Conservation (phyloP, 1,140 invertebrate species). For the Caenorhabditis remanei region DNA sequence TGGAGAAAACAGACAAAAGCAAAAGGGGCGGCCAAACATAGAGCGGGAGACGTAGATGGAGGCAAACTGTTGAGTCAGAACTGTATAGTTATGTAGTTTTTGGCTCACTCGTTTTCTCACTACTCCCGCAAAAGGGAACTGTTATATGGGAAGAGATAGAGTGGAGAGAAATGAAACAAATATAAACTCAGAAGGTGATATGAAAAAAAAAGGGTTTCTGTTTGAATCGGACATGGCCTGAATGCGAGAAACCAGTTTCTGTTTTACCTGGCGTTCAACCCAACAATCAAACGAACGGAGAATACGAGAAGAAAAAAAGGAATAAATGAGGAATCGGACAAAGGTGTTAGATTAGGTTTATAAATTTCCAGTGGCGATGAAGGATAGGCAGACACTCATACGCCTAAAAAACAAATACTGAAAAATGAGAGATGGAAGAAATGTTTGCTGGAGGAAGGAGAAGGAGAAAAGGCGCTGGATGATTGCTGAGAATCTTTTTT, state of each 20-base stretch:
- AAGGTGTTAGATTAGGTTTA: constrained; percentile 34
- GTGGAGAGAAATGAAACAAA: not conserved
- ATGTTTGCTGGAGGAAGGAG: not conserved
- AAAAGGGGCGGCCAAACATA: constrained; percentile 6
- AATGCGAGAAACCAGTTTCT: constrained; percentile 13
- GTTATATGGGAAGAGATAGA: not conserved
- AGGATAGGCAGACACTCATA: not conserved
- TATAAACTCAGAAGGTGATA: constrained; percentile 18
- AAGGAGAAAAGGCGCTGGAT: not conserved
- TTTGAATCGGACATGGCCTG: constrained; percentile 15
- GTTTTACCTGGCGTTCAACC: constrained; percentile 4
- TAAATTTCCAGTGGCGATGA: constrained; percentile 14
- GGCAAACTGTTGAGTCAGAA: constrained; percentile 53
- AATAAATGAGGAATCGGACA: not conserved
- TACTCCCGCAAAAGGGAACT: not conserved
- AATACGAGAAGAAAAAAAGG: not conserved
- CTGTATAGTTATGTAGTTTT: not conserved
- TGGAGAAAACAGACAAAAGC: not conserved
- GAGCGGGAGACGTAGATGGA: constrained; percentile 36
- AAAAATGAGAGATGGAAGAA: not conserved
- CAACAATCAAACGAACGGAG: not conserved
- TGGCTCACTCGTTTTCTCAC: not conserved
- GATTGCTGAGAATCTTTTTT: constrained; percentile 45
- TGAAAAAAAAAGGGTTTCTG: not conserved
- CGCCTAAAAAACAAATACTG: constrained; percentile 2